Conservation (phyloP, 2,113 vertebrate genomes). For the Tinamus guttatus region DNA sequence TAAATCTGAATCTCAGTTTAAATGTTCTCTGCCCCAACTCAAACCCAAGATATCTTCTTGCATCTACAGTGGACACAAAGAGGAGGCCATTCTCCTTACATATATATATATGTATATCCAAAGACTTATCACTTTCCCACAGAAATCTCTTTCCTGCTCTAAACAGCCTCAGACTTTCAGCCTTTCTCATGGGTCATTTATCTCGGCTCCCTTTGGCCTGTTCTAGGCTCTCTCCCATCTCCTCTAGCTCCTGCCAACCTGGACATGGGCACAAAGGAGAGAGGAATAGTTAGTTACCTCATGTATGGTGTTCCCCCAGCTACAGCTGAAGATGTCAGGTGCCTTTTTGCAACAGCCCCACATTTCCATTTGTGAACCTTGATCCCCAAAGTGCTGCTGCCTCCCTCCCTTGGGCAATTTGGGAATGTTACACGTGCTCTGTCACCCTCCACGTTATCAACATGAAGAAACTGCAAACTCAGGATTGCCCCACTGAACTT, state of each 20-base stretch:
- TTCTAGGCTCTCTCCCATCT: not conserved
- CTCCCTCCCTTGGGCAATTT: not conserved
- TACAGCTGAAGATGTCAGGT: not conserved
- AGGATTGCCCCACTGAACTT: not conserved
- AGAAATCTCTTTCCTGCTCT: not conserved
- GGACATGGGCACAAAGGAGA: not conserved
- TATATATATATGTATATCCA: no score
- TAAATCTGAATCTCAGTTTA: no score
- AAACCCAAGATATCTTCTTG: not conserved
- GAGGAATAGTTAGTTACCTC: not conserved
- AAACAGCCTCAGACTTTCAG: not conserved
- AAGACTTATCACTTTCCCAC: not conserved
- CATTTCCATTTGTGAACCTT: accelerated
- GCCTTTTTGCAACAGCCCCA: not conserved
- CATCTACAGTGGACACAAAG: not conserved
- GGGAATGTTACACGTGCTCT: accelerated
- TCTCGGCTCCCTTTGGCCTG: not conserved
- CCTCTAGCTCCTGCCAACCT: not conserved
- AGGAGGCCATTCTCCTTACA: not conserved
- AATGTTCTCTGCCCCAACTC: not conserved
- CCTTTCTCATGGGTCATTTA: not conserved
- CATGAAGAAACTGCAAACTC: not conserved
- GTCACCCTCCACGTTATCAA: not conserved
- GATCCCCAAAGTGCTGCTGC: not conserved
- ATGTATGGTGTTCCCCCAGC: not conserved